phyloP scores from a whole-genome alignment of 2,113 vertebrate species.

The Jaculus jaculus region DNA sequence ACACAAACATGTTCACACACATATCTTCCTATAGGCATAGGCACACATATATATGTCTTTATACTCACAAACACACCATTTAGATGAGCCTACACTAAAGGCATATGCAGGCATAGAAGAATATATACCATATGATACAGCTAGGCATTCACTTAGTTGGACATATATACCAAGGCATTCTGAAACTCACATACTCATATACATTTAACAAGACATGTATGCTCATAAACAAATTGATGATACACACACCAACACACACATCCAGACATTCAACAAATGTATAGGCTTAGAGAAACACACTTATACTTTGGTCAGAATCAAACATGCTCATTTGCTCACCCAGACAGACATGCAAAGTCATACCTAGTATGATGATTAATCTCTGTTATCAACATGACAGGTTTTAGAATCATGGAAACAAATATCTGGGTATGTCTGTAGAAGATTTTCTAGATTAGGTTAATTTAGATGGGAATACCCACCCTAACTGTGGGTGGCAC shows the following conservation, averaged over 20 bases:
- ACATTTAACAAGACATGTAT: constrained; percentile 17
- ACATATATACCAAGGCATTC: constrained; percentile 22
- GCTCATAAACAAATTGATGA: constrained; percentile 54
- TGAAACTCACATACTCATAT: constrained; percentile 44
- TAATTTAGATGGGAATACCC: too few species aligned
- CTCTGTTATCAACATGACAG: too few species aligned
- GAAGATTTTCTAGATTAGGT: too few species aligned
- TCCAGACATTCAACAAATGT: constrained; percentile 60
- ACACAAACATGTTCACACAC: not conserved
- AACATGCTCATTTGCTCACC: constrained; percentile 48
- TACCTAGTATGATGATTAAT: not conserved
- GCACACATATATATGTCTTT: not conserved
- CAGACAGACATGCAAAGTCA: constrained; percentile 69
- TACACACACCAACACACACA: constrained; percentile 37
- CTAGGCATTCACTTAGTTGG: constrained; percentile 30
- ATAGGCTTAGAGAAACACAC: constrained; percentile 58
- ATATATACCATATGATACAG: constrained; percentile 30
- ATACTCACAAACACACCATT: constrained; percentile 45
- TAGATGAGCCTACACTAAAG: constrained; percentile 22
- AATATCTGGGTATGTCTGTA: too few species aligned
- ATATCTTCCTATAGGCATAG: not conserved
- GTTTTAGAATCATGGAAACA: too few species aligned
- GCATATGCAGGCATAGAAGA: constrained; percentile 23
- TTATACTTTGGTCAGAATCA: constrained; percentile 48
- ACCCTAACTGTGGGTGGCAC: too few species aligned